These are phyloP conservation scores for Microplitis deprimator DNA, from an alignment of 2,888 invertebrate species.

Conservation along the genomic window DNA sequence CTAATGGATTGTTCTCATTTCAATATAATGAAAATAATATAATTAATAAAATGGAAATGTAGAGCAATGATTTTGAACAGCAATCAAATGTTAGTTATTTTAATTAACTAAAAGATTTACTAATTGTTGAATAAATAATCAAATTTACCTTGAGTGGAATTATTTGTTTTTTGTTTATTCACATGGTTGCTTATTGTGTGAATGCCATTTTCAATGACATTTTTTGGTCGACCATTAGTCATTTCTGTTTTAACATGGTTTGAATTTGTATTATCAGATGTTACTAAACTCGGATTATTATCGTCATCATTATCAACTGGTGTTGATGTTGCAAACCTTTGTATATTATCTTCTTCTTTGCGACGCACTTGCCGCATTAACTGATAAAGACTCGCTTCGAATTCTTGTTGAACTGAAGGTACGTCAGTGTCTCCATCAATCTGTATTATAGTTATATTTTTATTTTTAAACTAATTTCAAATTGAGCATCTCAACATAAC, in stretches of 20 bases:
- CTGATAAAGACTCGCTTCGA: slow-evolving; percentile 79
- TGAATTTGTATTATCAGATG: slow-evolving; percentile 61
- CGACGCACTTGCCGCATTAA: slow-evolving; percentile 75
- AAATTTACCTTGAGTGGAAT: slow-evolving; percentile 16
- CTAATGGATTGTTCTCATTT: too few relatives aligned
- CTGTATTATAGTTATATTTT: slow-evolving; percentile 69
- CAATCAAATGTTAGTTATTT: neutral
- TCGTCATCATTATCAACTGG: slow-evolving; percentile 28
- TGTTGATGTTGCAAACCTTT: slow-evolving; percentile 51
- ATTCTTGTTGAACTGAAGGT: slow-evolving; percentile 83
- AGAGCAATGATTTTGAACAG: neutral
- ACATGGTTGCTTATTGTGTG: slow-evolving; percentile 47
- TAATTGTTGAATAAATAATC: neutral
- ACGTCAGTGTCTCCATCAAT: slow-evolving; percentile 91
- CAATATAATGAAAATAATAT: neutral
- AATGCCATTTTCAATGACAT: slow-evolving; percentile 56
- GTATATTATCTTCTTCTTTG: slow-evolving; percentile 51
- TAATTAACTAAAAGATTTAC: neutral
- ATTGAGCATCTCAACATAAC: neutral
- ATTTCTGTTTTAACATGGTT: slow-evolving; percentile 57
- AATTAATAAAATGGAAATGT: neutral
- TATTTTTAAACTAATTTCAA: neutral
- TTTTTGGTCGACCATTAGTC: slow-evolving; percentile 71
- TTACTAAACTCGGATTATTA: slow-evolving; percentile 47
- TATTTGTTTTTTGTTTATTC: slow-evolving; percentile 38